Evolutionary conservation across 2,888 invertebrate genomes (phyloP), one percentile per base, ranked within the genome.

Genomic region (Drepana falcataria): DNA sequence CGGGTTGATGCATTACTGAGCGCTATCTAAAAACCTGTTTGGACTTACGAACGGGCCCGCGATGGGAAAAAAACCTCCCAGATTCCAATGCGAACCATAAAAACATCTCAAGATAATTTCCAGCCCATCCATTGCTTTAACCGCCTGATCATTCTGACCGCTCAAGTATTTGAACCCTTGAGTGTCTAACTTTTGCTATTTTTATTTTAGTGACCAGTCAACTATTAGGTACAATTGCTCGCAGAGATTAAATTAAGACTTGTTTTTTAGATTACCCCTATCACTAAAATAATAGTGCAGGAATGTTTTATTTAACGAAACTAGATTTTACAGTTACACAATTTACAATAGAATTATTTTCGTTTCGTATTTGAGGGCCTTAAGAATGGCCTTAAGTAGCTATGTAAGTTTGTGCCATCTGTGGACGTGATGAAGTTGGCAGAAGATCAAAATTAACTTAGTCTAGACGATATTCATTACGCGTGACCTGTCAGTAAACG

Each of bases 11-110:
- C 89, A 90, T 90, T 90, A 85, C 88, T 76, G 85, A 82, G 83
- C 87, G 87, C 88, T 90, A 89, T 89, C 90, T 88, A 84, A 89
- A 88, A 91, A 90, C 91, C 89, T 81, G 90, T 91, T 90, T 85
- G 80, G 85, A 80, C 79, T 79, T 83, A 79, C 81, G 81, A 84
- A 81, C 82, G 83, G 81, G 77, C 77, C 80, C 70, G 77, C 77
- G 79, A 82, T 85, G 86, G 85, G 83, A 83, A 89, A 91, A 83
- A 83, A 89, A 85, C 76, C 74, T 80, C 75, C 84, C 85, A 87
- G 87, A 90, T 90, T 90, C 90, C 91, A 78, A 87, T 81, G 88
- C 83, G 80, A 81, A 81, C 87, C 85, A 88, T 88, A 90, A 91
- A 90, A 90, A 91, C 86, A 77, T 82, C 75, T 84, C 75, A 78